phyloP scores from a whole-genome alignment of 2,113 vertebrate species.

The Procavia capensis region DNA sequence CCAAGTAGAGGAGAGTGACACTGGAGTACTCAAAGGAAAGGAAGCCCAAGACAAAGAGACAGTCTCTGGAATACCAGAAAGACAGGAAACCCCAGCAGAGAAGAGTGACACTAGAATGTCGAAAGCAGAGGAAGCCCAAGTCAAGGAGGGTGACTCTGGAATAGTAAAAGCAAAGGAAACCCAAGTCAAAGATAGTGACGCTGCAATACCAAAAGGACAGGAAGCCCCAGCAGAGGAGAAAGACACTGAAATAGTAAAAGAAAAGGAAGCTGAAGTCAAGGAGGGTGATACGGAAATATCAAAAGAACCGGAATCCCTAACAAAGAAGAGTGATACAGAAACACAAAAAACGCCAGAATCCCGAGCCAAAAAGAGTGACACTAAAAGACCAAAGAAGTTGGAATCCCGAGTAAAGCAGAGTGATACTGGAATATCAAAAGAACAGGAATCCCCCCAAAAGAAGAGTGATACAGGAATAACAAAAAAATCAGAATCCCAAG shows the following conservation, averaged over 20 bases:
- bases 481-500: background rate
- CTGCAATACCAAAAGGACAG: background rate
- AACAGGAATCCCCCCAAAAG: no score
- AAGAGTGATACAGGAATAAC: rapidly evolving
- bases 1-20: background rate
- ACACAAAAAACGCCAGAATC: background rate
- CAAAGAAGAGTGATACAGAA: background rate
- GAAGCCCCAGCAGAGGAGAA: background rate
- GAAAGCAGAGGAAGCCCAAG: background rate
- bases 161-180: no score
- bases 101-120: background rate
- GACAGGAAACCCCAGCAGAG: background rate
- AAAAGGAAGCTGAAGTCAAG: background rate
- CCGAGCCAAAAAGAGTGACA: background rate
- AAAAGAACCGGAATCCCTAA: background rate
- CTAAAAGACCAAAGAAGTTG: background rate
- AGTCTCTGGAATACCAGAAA: background rate
- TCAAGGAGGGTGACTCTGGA: rapidly evolving
- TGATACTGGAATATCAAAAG: background rate
- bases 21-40: no score
- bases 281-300: rapidly evolving
- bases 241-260: background rate
- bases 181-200: no score
- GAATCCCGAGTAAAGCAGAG: background rate
- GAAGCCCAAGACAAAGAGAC: no score